Evolutionary conservation across 2,797 vertebrate species (phyloP).

Genomic region (Sternotherus odoratus): DNA sequence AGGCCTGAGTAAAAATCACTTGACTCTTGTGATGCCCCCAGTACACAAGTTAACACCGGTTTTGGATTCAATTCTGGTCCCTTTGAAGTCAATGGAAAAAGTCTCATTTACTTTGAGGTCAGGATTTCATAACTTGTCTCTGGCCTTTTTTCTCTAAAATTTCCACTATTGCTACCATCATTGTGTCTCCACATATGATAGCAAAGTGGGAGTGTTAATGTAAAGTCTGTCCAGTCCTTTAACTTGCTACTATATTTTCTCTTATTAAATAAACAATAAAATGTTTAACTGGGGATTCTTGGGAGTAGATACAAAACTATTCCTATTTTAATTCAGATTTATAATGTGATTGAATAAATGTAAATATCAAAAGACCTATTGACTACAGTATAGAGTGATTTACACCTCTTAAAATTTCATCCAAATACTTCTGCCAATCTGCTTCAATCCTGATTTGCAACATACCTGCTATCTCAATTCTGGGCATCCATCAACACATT

Average conservation of each 20-base stretch:
- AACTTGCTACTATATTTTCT: neutral
- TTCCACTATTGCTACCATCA: neutral
- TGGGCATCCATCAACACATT: neutral
- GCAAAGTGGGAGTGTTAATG: neutral
- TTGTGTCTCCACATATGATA: neutral
- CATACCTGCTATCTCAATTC: neutral
- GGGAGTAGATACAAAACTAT: neutral
- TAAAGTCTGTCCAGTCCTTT: neutral
- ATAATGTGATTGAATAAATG: neutral
- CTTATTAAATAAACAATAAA: neutral
- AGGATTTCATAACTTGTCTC: neutral
- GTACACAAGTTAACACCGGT: neutral
- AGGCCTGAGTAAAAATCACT: no score
- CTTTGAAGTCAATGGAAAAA: neutral
- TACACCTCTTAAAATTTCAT: neutral
- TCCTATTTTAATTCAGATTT: neutral
- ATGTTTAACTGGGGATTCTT: neutral
- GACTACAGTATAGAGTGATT: neutral
- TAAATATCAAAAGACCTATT: accelerated
- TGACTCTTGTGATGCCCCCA: neutral
- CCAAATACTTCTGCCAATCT: neutral
- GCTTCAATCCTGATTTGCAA: accelerated
- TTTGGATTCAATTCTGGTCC: neutral
- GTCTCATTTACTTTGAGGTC: neutral
- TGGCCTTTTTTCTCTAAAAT: neutral